Evolutionary conservation across 2,888 invertebrate species (phyloP), one percentile per base, ranked within the genome.

Genomic region (Parapristionchus giblindavisi): DNA sequence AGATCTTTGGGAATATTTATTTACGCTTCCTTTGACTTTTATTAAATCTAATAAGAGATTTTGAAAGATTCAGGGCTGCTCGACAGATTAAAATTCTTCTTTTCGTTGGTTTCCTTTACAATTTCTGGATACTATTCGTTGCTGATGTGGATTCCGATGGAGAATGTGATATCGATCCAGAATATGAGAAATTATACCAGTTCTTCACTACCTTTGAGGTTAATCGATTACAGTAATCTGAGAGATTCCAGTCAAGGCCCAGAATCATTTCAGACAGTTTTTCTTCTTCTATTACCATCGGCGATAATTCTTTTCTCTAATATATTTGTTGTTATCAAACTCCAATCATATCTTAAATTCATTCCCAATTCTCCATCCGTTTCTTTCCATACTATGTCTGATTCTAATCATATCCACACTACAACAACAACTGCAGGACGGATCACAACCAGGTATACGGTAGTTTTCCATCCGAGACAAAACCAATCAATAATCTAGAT

Each of bases 101-200:
- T 32, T 65, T 70, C 5, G 76, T 84, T 32, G 80, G 83, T 5
- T 79, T 82, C 77, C 60, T 84, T n/a, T 82, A 80, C 80, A 86
- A 86, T 71, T 75, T 80, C 32, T 86, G 86, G 85, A 86, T 86
- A 54, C 79, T 86, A 0, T 77, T 84, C 32, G 84, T 86, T 21
- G 86, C 86, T 8, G 80, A 84, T 21, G 77, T 83, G 32, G 80
- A 81, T 74, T 72, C 77, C 11, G 74, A 77, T 2, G 68, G 68
- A 27, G 79, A 76, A 29, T 86, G 86, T 63, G 86, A 86, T 76
- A 85, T 86, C 63, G 79, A 85, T 54, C 56, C 77, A 8, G 77
- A 80, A 8, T 85, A 80, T 56, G 81, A 83, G 61, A 71, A 77
- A 32, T 61, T 86, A 51, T 85, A 86, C 68, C 78, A 84, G 38